Evolutionary conservation across 2,113 vertebrate genomes (phyloP).

Genomic region (Geococcyx californianus): DNA sequence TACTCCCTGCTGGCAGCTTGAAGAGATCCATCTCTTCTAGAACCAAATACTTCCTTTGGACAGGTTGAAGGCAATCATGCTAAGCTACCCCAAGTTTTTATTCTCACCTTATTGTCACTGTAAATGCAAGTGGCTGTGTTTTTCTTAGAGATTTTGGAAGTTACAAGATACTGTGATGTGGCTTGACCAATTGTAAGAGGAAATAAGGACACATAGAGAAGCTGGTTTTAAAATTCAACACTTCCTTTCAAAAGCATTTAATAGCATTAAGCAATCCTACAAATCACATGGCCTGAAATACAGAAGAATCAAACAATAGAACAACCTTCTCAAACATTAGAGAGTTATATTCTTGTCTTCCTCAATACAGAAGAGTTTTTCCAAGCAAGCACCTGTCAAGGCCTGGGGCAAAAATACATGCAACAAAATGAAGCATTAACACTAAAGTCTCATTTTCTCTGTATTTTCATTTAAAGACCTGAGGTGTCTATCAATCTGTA

Average conservation of each 20-base stretch:
- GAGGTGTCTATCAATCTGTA: background rate
- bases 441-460: background rate
- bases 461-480: background rate
- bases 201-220: background rate
- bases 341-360: background rate
- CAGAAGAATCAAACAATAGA: background rate
- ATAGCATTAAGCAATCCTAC: background rate
- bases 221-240: background rate
- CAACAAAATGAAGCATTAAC: background rate
- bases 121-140: background rate
- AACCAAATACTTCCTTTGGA: background rate
- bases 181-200: background rate
- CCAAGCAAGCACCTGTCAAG: background rate
- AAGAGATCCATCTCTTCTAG: background rate
- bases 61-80: background rate
- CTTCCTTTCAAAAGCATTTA: slow-evolving; percentile 38
- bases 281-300: background rate
- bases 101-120: background rate
- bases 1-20: background rate
- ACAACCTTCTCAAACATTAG: background rate
- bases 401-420: background rate
- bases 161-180: background rate
- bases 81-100: background rate
- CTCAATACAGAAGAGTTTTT: background rate
- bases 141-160: background rate